Percentiles rank a stretch among this genome's conserved stretches.
phyloP scores from a whole-genome alignment of 2,888 invertebrate species.

The Biston stratarius region DNA sequence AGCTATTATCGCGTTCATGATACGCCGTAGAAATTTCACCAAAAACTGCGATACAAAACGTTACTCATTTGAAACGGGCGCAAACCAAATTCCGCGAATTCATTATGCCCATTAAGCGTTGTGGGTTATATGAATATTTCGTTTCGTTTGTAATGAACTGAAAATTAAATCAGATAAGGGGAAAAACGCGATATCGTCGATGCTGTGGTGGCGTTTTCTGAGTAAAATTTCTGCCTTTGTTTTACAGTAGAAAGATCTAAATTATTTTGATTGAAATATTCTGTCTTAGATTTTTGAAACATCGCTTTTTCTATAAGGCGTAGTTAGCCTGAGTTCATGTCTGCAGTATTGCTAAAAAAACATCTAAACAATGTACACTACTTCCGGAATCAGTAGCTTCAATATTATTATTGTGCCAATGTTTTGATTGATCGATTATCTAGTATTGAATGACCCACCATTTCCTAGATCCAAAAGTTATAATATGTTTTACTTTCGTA shows the following conservation, averaged over 20 bases:
- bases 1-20: constrained; percentile 43
- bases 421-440: too few relatives aligned
- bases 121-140: constrained; percentile 38
- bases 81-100: constrained; percentile 34
- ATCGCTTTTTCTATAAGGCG: too few relatives aligned
- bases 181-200: constrained; percentile 38
- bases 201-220: constrained; percentile 49
- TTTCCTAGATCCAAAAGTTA: too few relatives aligned
- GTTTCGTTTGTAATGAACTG: constrained; percentile 39
- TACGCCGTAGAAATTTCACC: constrained; percentile 35
- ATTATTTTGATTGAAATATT: constrained; percentile 65
- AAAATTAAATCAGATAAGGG: constrained; percentile 43
- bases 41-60: constrained; percentile 32
- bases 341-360: too few relatives aligned
- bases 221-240: constrained; percentile 59
- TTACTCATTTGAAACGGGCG: constrained; percentile 34
- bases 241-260: constrained; percentile 55
- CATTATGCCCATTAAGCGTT: constrained; percentile 38
- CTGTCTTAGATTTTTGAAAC: too few relatives aligned
- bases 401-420: too few relatives aligned
- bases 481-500: too few relatives aligned
- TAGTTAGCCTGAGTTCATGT: background rate
- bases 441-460: too few relatives aligned
- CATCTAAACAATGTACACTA: too few relatives aligned
- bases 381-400: too few relatives aligned